Base-by-base conservation (phyloP, 23 tunicate genomes). In the Phallusia fumigata region DNA sequence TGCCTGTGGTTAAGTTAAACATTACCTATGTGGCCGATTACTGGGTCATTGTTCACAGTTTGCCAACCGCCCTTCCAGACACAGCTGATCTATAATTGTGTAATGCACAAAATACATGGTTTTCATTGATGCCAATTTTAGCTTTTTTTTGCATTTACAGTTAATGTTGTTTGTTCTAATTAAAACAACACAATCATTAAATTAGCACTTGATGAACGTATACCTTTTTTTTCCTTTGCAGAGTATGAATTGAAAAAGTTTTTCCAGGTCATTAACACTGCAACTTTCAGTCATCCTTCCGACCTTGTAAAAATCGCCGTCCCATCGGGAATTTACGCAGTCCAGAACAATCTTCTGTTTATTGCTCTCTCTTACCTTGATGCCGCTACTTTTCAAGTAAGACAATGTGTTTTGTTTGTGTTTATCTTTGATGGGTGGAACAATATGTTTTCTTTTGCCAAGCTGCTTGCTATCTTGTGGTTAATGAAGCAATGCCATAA, bases 261-360 rank as follows among this genome's bases (percentile, higher is more conserved):
- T 28, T 19, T 32, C 32, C 13, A 19, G n/a, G 85, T 80, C 73
- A 31, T 88, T 30, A 19, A 52, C n/a, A 31, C 16, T 65, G 93
- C 90, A 36, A 28, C 90, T 22, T 32, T 95, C 12, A 35, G 52
- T 8, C 47, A 82, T 11, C 90, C 90, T 32, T n/a, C 21, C 26
- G 95, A 90, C 33, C 80, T 89, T 6, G 28, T 90, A 0, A 89
- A 89, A 40, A 83, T 95, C 32, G 82, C 90, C 19, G 76, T 95
- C 28, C 99, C 99, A 12, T 58, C 92, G 32, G 92, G 88, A n/a
- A 64, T 86, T 31, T 95, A 95, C 72, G 92, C 99, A 16, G 32
- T 95, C 0, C 99, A 95, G 52, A 95, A 95, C 77, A 95, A 95
- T 65, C 88, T 95, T 24, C 73, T 95, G 28, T 92, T 86, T 78